Evolutionary conservation across 1,140 invertebrate species (phyloP).

Genomic region (Apis laboriosa): DNA sequence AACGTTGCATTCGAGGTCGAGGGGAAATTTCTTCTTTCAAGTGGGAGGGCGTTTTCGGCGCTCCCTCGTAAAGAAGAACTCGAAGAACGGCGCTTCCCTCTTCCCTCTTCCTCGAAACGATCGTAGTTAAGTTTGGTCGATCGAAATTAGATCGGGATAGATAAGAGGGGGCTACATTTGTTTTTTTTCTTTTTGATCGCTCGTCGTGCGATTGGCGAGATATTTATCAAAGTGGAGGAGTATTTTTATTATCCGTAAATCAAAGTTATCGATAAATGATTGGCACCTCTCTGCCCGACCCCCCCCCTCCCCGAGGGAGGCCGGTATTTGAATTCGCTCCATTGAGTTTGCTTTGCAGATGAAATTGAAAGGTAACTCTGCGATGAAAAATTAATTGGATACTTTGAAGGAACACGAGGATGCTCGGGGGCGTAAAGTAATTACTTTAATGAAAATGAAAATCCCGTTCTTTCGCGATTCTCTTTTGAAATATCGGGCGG

Average conservation of each 20-base stretch:
- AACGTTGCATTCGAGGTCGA: too few species aligned
- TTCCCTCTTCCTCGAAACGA: not conserved
- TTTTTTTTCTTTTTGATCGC: too few species aligned
- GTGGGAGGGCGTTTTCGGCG: not conserved
- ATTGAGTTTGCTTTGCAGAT: not conserved
- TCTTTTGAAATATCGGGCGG: not conserved
- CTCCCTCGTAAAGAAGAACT: not conserved
- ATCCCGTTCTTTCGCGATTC: not conserved
- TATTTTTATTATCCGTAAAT: not conserved
- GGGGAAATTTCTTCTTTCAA: too few species aligned
- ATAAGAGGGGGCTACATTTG: too few species aligned
- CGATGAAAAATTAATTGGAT: slow-evolving; percentile 3
- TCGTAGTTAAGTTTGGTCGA: not conserved
- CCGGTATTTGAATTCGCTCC: not conserved
- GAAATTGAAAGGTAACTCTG: too few species aligned
- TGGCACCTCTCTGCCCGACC: not conserved
- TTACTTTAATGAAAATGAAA: slow-evolving; percentile 5
- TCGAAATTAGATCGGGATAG: too few species aligned
- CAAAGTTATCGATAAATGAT: not conserved
- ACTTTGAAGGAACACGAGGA: not conserved
- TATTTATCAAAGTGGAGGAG: too few species aligned
- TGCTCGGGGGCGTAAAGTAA: not conserved
- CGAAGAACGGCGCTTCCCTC: not conserved
- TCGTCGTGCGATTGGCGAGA: too few species aligned
- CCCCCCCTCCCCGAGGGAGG: too few species aligned